A percentile compares a stretch with the other conserved stretches of the same genome.
Evolutionary conservation across 2,888 invertebrate species (phyloP).

Genomic region (Onthophagus sagittarius): DNA sequence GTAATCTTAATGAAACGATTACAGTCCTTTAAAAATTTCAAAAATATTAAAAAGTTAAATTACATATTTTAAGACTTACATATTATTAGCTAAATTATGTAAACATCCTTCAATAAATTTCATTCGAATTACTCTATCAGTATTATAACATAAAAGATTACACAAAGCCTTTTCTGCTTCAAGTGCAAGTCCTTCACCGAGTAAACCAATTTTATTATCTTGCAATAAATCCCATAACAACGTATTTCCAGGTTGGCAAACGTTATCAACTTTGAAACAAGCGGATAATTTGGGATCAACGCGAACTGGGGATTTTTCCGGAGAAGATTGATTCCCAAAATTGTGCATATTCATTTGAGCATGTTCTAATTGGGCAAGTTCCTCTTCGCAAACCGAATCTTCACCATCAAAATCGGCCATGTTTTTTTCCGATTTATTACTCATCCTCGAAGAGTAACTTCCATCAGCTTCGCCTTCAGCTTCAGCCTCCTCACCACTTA

Average conservation of each 20-base stretch:
- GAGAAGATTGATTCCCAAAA: constrained; percentile 42
- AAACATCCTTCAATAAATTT: constrained; percentile 94
- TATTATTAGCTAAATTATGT: constrained; percentile 82
- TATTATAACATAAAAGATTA: constrained; percentile 84
- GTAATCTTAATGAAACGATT: constrained; percentile 79
- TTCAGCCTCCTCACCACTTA: constrained; percentile 66
- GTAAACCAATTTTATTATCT: constrained; percentile 81
- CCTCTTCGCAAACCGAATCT: constrained; percentile 85
- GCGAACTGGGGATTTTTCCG: constrained; percentile 45
- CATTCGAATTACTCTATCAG: constrained; percentile 83
- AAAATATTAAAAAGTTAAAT: constrained; percentile 1
- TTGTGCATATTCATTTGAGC: constrained; percentile 48
- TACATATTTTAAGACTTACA: constrained; percentile 46
- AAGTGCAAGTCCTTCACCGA: constrained; percentile 86
- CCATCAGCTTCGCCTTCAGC: constrained; percentile 56
- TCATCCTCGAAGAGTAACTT: constrained; percentile 90
- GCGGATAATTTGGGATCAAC: constrained; percentile 46
- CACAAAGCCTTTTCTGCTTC: constrained; percentile 92
- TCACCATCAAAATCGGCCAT: constrained; percentile 92
- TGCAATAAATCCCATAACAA: constrained; percentile 91
- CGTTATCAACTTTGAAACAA: constrained; percentile 55
- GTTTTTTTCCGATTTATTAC: constrained; percentile 90
- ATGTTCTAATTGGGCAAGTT: constrained; percentile 68
- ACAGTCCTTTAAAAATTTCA: constrained; percentile 62
- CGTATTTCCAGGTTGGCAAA: constrained; percentile 89